phyloP scores from a whole-genome alignment of 2,797 vertebrate genomes.

The Erithacus rubecula region DNA sequence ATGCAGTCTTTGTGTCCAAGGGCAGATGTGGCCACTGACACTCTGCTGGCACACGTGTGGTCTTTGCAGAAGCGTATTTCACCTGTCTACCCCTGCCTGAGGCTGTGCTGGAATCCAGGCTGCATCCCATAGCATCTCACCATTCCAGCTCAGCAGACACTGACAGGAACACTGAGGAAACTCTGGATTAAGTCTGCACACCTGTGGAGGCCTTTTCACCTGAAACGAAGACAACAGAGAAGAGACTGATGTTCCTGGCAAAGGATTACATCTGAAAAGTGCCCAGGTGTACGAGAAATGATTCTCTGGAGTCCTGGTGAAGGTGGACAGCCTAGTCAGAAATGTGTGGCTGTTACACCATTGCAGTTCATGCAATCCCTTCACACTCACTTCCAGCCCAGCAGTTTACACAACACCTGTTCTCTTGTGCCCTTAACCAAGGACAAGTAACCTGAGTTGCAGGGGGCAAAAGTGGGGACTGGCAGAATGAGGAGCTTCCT shows the following conservation, averaged over 20 bases:
- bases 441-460: neutral
- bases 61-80: neutral
- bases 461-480: neutral
- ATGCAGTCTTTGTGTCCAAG: fast-evolving
- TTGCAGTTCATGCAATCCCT: neutral
- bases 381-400: fast-evolving
- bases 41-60: fast-evolving
- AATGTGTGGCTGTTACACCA: neutral
- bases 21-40: neutral
- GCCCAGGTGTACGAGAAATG: neutral
- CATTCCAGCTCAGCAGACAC: neutral
- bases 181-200: neutral
- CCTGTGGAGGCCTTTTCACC: neutral
- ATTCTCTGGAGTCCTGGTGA: neutral
- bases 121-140: neutral
- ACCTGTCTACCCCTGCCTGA: neutral
- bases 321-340: neutral
- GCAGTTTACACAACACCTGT: neutral
- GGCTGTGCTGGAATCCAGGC: fast-evolving
- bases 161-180: neutral
- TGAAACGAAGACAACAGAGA: neutral
- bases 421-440: neutral
- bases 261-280: neutral
- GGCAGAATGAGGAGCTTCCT: neutral
- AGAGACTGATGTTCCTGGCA: neutral